phyloP scores from a whole-genome alignment of 2,888 invertebrate species.

The Lepetodrilus schrolli region DNA sequence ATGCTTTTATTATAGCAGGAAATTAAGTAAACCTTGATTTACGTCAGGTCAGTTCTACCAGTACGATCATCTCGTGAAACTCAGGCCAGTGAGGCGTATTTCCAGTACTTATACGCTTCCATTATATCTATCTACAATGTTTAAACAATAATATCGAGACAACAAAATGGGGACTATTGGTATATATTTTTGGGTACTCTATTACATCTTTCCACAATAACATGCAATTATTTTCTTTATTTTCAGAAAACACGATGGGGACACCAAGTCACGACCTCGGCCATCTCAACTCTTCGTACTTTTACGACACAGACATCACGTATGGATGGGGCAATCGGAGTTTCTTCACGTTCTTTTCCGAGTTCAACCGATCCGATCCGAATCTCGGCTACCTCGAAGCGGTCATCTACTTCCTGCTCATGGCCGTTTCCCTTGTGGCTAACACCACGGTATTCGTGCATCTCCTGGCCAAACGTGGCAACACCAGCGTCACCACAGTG shows the following conservation, averaged over 20 bases:
- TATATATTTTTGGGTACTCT: too few species aligned
- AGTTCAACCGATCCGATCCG: slow-evolving; percentile 53
- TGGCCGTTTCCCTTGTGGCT: slow-evolving; percentile 45
- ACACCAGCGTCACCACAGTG: slow-evolving; percentile 53
- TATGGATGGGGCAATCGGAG: slow-evolving; percentile 53
- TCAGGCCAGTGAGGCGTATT: too few species aligned
- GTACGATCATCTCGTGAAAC: too few species aligned
- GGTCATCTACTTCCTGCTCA: slow-evolving; percentile 43
- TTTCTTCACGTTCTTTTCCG: slow-evolving; percentile 60
- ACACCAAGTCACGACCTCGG: not conserved
- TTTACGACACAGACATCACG: slow-evolving; percentile 45
- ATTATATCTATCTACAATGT: too few species aligned
- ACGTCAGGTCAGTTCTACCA: too few species aligned
- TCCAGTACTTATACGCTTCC: too few species aligned
- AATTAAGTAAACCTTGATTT: too few species aligned
- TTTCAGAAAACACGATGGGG: not conserved
- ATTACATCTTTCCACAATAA: too few species aligned
- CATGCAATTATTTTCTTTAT: not conserved
- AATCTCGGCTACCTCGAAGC: slow-evolving; percentile 48
- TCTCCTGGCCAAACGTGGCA: slow-evolving; percentile 39
- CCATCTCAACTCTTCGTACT: slow-evolving; percentile 47
- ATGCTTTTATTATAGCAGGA: too few species aligned
- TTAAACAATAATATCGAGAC: too few species aligned
- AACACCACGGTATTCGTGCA: slow-evolving; percentile 50
- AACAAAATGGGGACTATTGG: too few species aligned